phyloP scores from a whole-genome alignment of 2,113 vertebrate genomes.

The Mohoua ochrocephala region DNA sequence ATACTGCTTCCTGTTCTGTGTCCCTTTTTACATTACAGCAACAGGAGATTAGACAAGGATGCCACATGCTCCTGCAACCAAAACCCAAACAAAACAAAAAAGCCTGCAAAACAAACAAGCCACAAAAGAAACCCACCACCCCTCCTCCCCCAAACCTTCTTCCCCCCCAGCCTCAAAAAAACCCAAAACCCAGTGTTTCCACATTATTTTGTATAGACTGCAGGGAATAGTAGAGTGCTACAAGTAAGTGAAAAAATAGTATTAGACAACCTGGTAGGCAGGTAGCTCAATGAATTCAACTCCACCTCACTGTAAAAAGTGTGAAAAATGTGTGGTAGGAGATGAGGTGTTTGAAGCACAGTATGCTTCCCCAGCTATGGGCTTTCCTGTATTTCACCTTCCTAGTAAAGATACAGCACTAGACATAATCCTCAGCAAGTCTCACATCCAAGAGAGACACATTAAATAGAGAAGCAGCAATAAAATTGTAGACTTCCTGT shows the following conservation, averaged over 20 bases:
- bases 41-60: background rate
- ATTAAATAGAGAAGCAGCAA: background rate
- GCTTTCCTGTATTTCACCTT: background rate
- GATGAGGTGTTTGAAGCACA: background rate
- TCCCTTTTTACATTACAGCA: background rate
- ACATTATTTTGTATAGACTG: background rate
- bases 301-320: background rate
- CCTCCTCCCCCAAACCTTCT: too few species aligned
- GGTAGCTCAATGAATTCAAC: background rate
- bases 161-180: background rate
- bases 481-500: background rate
- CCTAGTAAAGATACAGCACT: background rate
- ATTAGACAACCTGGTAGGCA: background rate
- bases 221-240: background rate
- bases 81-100: background rate
- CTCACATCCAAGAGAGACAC: rapidly evolving
- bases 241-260: background rate
- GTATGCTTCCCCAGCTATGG: background rate
- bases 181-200: background rate
- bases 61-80: background rate
- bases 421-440: background rate
- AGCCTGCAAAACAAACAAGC: background rate
- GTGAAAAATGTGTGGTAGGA: background rate
- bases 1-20: background rate
- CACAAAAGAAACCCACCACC: background rate